Percentiles rank a stretch among this genome's conserved stretches.
Evolutionary conservation across 2,113 vertebrate genomes (phyloP).

Genomic region (Ia io): DNA sequence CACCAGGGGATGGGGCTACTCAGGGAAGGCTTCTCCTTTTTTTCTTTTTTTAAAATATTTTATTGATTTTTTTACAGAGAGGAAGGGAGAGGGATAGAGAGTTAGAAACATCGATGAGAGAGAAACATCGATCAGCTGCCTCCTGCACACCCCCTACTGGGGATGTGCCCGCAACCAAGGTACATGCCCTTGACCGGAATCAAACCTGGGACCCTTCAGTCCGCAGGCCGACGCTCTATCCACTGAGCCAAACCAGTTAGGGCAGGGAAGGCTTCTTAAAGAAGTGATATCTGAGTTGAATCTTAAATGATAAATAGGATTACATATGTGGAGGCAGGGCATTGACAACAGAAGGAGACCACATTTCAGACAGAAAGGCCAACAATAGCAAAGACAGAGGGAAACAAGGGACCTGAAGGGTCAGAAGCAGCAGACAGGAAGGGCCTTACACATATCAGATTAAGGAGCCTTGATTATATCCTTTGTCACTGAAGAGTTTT

Average conservation of each 20-base stretch:
- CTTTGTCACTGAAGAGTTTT: neutral
- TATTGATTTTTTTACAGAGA: too few species aligned
- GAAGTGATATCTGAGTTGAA: neutral
- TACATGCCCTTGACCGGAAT: too few species aligned
- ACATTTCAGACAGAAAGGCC: neutral
- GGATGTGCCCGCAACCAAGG: too few species aligned
- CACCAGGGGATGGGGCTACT: neutral
- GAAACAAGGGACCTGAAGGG: neutral
- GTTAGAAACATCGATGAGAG: too few species aligned
- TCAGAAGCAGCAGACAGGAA: neutral
- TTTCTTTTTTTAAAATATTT: too few species aligned
- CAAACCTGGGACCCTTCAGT: too few species aligned
- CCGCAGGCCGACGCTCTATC: too few species aligned
- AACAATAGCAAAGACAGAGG: neutral
- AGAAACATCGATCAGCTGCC: too few species aligned
- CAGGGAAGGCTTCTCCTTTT: slow-evolving; percentile 8
- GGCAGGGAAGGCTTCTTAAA: slow-evolving; percentile 4
- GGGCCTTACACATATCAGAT: neutral
- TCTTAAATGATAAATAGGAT: slow-evolving; percentile 3
- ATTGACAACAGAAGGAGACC: neutral
- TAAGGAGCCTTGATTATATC: neutral
- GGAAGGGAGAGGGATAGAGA: too few species aligned
- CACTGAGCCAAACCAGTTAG: too few species aligned
- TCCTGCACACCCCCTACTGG: too few species aligned
- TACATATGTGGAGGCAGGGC: neutral